Evolutionary conservation across 2,113 vertebrate species (phyloP).

Genomic region (Corynorhinus townsendii): DNA sequence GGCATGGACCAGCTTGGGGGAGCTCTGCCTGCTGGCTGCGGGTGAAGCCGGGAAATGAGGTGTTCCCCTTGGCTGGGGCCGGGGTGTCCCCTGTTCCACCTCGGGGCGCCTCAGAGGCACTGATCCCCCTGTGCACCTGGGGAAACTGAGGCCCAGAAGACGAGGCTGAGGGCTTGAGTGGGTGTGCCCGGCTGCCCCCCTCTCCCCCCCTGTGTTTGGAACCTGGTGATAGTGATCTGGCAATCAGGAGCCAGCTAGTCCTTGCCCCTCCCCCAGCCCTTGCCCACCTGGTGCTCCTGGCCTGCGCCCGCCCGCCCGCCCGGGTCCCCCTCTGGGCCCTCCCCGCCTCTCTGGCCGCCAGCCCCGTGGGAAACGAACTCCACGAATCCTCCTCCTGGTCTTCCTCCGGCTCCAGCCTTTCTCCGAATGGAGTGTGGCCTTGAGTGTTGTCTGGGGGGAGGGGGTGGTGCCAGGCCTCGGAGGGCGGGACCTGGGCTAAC

Average conservation of each 20-base stretch:
- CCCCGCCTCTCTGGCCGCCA: neutral
- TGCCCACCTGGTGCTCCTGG: neutral
- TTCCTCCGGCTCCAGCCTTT: neutral
- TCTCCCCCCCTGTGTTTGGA: neutral
- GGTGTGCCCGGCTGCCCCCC: neutral
- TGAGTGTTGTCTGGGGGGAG: accelerated
- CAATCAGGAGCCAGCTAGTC: neutral
- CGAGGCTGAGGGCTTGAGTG: accelerated
- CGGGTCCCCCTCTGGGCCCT: neutral
- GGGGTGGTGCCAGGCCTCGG: neutral
- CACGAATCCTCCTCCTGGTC: conserved; percentile 47
- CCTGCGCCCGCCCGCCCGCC: neutral
- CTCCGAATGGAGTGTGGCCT: neutral
- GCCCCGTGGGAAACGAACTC: conserved; percentile 50
- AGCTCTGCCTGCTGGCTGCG: neutral
- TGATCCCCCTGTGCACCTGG: accelerated
- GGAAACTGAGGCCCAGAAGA: neutral
- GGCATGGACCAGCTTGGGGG: neutral
- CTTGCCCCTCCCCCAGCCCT: accelerated
- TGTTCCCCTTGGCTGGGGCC: accelerated
- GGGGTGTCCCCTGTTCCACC: neutral
- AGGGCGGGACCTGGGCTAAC: too few species aligned
- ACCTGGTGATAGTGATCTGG: accelerated
- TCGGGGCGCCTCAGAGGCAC: accelerated
- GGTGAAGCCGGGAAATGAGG: accelerated